Evolutionary conservation across 1,140 invertebrate genomes (phyloP), one percentile per base, ranked within the genome.

Genomic region (Drosophila arizonae): DNA sequence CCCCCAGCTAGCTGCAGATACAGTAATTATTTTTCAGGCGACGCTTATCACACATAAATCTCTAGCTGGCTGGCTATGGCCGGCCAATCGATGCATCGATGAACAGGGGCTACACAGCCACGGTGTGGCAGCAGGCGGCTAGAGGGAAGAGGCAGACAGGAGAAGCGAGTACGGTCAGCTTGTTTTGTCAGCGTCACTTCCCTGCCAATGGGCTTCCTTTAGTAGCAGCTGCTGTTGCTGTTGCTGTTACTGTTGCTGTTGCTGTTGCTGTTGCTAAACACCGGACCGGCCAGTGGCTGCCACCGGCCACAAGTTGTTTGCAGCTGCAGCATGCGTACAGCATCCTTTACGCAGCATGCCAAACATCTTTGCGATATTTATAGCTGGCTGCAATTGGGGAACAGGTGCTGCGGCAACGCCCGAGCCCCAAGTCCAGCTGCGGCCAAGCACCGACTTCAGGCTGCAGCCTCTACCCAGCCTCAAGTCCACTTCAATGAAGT

Each of bases 1-100:
- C 6, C 58, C 66, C 60, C 72, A 74, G 64, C 72, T 74, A 58
- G 57, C 71, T 55, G 72, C 72, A 86, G 82, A 82, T 79, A 79
- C 84, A 87, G 84, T 87, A 87, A 87, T 87, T 87, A 87, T 87
- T 87, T 39, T 87, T 82, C 84, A 87, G 84, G 82, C 82, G 84
- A 87, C 82, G 82, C 82, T 87, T 87, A 87, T 87, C 82, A 87
- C 82, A 87, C 82, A 87, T 87, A 87, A 87, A 87, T 87, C 82
- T 87, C 76, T 28, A 54, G 67, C 55, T 71, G 60, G 72, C 71
- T 36, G 43, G 1, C 0, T 17, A 1, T 17, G 77, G 54, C 65
- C 62, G 63, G 69, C 46, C 72, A 75, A 75, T 75, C 78, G 75
- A 72, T 68, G 56, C 66, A 56, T 75, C 78, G 77, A 75, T 75